Evolutionary conservation across 2,888 invertebrate species (phyloP).

Genomic region (Ochlodes sylvanus): DNA sequence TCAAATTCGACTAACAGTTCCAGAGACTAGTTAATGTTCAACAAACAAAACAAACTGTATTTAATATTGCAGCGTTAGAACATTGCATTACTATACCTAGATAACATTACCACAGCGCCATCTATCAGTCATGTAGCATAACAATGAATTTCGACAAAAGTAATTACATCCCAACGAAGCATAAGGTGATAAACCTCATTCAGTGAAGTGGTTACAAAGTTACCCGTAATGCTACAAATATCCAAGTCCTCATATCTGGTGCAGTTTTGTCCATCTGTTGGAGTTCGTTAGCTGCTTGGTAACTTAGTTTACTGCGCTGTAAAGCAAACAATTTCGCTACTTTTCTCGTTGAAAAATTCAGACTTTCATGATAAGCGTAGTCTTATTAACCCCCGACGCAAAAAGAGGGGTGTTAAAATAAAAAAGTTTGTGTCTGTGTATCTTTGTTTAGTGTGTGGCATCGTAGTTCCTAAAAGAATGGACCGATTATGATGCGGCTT

Average conservation of each 20-base stretch:
- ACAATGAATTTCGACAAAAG: not conserved
- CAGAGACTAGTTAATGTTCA: no score
- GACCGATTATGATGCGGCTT: no score
- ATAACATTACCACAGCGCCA: not conserved
- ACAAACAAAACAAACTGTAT: no score
- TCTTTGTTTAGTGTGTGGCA: no score
- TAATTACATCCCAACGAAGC: not conserved
- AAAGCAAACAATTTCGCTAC: not conserved
- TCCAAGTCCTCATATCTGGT: not conserved
- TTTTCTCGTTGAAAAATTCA: not conserved
- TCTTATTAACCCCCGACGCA: no score
- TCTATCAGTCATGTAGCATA: not conserved
- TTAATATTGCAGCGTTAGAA: no score
- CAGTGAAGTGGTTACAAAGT: not conserved
- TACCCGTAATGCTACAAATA: not conserved
- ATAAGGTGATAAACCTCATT: not conserved
- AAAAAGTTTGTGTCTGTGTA: no score
- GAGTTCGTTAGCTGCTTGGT: not conserved
- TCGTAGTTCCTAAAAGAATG: no score
- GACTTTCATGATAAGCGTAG: not conserved
- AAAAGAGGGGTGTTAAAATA: no score
- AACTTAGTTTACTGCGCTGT: constrained; percentile 5
- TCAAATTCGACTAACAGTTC: no score
- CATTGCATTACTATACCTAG: no score
- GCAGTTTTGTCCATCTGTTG: constrained; percentile 2